phyloP scores from a whole-genome alignment of 2,797 vertebrate species.

The Sciaenops ocellatus region DNA sequence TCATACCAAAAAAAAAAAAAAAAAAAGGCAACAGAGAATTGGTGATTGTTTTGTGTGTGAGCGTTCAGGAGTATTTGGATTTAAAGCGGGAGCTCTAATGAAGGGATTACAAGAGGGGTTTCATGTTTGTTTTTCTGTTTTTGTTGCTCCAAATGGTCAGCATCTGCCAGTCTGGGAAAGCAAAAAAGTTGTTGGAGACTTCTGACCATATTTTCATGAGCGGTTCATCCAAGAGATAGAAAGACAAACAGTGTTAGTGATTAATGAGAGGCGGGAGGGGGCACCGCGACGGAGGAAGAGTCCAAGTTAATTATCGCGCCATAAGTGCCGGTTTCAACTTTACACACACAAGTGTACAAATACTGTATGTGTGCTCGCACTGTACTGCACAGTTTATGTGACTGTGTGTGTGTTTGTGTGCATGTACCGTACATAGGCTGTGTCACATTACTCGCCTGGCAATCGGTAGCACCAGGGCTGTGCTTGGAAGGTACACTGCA shows the following conservation, averaged over 20 bases:
- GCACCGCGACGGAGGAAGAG: slow-evolving; percentile 46
- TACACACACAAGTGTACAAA: slow-evolving; percentile 58
- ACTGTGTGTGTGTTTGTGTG: slow-evolving; percentile 23
- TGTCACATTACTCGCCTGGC: slow-evolving; percentile 52
- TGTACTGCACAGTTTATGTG: slow-evolving; percentile 29
- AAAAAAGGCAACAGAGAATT: neutral
- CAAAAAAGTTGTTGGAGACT: slow-evolving; percentile 76
- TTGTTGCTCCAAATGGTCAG: slow-evolving; percentile 71
- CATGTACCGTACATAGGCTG: neutral
- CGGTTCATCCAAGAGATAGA: slow-evolving; percentile 73
- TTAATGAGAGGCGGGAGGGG: slow-evolving; percentile 65
- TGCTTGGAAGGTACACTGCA: slow-evolving; percentile 39
- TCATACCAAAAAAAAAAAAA: slow-evolving; percentile 8
- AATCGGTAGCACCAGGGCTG: slow-evolving; percentile 39
- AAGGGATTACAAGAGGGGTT: slow-evolving; percentile 49
- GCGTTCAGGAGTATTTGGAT: slow-evolving; percentile 34
- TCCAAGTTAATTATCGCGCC: slow-evolving; percentile 72
- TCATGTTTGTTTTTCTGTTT: slow-evolving; percentile 69
- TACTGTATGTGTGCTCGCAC: slow-evolving; percentile 29
- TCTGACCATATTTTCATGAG: slow-evolving; percentile 74
- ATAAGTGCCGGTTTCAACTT: slow-evolving; percentile 75
- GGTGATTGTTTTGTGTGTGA: neutral
- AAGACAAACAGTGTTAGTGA: slow-evolving; percentile 75
- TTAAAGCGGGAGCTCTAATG: slow-evolving; percentile 48
- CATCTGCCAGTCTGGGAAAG: slow-evolving; percentile 74